Evolutionary conservation across 2,113 vertebrate genomes (phyloP).

Genomic region (Xiphophorus couchianus): DNA sequence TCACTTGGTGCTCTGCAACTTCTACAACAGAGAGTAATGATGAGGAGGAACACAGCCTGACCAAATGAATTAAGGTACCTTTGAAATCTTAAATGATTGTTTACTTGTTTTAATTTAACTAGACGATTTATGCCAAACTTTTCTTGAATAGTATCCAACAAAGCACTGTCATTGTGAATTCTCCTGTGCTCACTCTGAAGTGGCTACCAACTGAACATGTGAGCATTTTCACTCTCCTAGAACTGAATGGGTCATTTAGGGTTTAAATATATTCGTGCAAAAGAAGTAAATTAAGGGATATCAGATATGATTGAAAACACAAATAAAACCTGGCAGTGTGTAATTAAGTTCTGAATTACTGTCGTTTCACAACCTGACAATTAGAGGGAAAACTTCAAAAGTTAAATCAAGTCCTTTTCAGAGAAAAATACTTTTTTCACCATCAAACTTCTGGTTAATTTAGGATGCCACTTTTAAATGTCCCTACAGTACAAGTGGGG

Average conservation of each 20-base stretch:
- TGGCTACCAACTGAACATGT: neutral
- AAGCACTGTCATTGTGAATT: constrained; percentile 9
- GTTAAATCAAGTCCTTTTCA: neutral
- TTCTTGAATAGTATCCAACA: constrained; percentile 12
- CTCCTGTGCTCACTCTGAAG: constrained; percentile 1
- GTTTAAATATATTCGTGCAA: constrained; percentile 9
- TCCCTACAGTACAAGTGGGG: neutral
- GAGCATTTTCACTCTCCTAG: constrained; percentile 2
- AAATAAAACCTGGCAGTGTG: constrained; percentile 22
- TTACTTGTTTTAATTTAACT: constrained; percentile 37
- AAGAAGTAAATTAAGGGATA: constrained; percentile 9
- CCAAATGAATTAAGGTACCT: constrained; percentile 37
- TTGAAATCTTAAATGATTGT: constrained; percentile 33
- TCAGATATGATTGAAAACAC: constrained; percentile 12
- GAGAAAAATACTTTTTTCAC: neutral
- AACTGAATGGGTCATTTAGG: neutral
- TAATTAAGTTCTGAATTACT: constrained; percentile 17
- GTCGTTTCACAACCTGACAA: constrained; percentile 20
- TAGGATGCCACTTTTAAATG: neutral
- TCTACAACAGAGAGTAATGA: constrained; percentile 20
- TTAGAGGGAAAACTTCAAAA: constrained; percentile 5
- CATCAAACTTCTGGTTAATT: neutral
- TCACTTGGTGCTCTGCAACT: constrained; percentile 23
- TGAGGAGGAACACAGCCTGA: constrained; percentile 9
- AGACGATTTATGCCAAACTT: neutral